Conservation (phyloP, 1,140 invertebrate genomes). For the Agrypnia vestita region DNA sequence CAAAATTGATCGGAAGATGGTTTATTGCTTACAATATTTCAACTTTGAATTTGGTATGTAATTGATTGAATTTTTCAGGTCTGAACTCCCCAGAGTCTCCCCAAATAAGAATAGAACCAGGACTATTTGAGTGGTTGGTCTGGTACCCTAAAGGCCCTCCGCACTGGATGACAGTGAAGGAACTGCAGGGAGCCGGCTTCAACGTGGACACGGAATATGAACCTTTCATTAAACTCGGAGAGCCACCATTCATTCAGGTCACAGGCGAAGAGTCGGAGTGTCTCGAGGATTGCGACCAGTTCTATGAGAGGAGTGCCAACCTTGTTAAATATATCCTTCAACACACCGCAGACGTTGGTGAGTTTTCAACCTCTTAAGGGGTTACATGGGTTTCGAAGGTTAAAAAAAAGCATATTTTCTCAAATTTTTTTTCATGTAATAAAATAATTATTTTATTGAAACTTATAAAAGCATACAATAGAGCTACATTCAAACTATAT, state of each 20-base stretch:
- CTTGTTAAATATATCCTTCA: conserved; percentile 69
- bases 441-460: too few species aligned
- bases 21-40: too few species aligned
- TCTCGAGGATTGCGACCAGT: conserved; percentile 81
- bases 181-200: conserved; percentile 82
- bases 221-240: conserved; percentile 75
- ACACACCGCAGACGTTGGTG: conserved; percentile 61
- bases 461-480: too few species aligned
- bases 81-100: conserved; percentile 67
- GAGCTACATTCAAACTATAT: too few species aligned
- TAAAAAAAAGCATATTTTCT: too few species aligned
- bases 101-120: conserved; percentile 88
- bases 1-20: too few species aligned
- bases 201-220: conserved; percentile 84
- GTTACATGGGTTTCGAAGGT: too few species aligned
- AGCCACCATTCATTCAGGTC: conserved; percentile 52
- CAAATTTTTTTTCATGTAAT: too few species aligned
- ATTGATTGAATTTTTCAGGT: conserved; percentile 64
- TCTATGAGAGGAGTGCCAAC: conserved; percentile 79
- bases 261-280: conserved; percentile 70
- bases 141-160: conserved; percentile 90
- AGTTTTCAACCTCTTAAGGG: neutral
- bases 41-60: neutral
- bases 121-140: conserved; percentile 93
- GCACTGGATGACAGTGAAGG: conserved; percentile 84